Evolutionary conservation across 2,797 vertebrate species (phyloP).

Genomic region (Channa striata): DNA sequence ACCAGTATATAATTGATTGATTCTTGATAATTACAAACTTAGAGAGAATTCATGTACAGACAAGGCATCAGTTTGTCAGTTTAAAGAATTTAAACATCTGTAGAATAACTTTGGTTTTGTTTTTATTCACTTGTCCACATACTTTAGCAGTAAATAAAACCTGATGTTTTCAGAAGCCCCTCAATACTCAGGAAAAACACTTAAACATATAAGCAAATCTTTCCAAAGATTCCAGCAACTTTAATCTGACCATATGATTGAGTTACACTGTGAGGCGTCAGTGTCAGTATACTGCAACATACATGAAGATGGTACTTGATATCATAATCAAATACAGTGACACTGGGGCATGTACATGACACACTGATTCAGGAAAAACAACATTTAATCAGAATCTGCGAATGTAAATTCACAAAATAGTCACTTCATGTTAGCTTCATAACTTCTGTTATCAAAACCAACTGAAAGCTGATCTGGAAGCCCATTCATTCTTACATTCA

Average conservation of each 20-base stretch:
- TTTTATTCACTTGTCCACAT: no score
- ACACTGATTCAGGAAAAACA: constrained; percentile 2
- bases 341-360: no score
- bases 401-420: not conserved
- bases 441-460: not conserved
- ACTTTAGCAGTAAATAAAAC: not conserved
- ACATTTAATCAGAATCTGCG: constrained; percentile 13
- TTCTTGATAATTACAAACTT: no score
- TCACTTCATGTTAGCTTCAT: constrained; percentile 1
- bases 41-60: no score
- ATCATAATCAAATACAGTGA: no score
- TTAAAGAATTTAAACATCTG: no score
- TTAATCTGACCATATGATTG: not conserved
- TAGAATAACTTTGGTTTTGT: no score
- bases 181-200: not conserved
- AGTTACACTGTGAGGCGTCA: not conserved
- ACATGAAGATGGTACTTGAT: constrained; percentile 1
- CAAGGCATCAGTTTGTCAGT: no score
- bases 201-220: no score
- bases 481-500: not conserved
- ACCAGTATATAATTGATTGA: no score
- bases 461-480: not conserved
- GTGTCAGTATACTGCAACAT: constrained; percentile 26
- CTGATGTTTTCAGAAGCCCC: not conserved
- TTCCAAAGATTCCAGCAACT: not conserved